phyloP scores from a whole-genome alignment of 2,888 invertebrate species.

The Trissonchulus latispiculum region DNA sequence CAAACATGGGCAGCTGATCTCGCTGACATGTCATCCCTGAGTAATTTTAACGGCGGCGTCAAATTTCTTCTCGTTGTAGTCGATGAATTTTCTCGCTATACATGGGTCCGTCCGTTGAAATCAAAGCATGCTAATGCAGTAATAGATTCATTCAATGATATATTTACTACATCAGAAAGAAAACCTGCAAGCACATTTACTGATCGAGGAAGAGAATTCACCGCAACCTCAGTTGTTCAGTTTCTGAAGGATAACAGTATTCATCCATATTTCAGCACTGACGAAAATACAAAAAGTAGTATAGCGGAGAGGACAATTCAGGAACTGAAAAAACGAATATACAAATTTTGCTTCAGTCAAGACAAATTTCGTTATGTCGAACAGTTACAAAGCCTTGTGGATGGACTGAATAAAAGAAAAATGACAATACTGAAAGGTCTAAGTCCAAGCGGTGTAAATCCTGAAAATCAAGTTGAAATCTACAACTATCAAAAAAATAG shows the following conservation, averaged over 20 bases:
- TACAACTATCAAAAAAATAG: too few relatives aligned
- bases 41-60: not conserved
- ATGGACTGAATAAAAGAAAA: not conserved
- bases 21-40: not conserved
- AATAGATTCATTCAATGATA: not conserved
- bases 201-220: not conserved
- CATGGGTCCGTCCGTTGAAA: not conserved
- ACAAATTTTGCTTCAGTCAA: not conserved
- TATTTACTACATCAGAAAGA: not conserved
- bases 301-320: not conserved
- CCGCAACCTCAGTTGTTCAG: not conserved
- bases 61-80: not conserved
- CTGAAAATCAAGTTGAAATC: not conserved
- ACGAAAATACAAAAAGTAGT: not conserved
- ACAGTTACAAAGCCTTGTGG: not conserved
- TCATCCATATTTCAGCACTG: not conserved
- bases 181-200: not conserved
- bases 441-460: not conserved
- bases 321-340: not conserved
- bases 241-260: not conserved
- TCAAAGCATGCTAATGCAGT: not conserved
- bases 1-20: not conserved
- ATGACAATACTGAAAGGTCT: slow-evolving; percentile 8
- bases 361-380: not conserved
- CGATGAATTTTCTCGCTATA: not conserved